Conservation (phyloP, 1,140 invertebrate species). For the Achroia grisella region DNA sequence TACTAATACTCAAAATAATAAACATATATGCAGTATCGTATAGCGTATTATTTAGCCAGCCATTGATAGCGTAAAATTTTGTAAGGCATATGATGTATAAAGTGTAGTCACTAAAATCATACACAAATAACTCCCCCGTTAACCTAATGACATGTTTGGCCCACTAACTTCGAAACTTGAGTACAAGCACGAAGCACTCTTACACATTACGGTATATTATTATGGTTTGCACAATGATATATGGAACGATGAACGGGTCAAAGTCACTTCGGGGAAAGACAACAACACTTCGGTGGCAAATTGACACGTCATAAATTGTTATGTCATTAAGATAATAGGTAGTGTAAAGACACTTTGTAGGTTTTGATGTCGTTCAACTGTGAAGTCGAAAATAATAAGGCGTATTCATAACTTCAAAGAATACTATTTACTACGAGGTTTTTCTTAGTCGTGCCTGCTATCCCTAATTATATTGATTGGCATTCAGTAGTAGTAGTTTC, state of each 20-base stretch:
- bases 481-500: too few species aligned
- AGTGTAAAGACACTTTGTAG: conserved; percentile 12
- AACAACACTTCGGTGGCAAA: conserved; percentile 20
- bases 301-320: conserved; percentile 23
- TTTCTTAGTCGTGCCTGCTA: too few species aligned
- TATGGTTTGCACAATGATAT: conserved; percentile 32
- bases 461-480: too few species aligned
- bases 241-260: conserved; percentile 44
- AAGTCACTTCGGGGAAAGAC: conserved; percentile 33
- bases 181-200: conserved; percentile 28
- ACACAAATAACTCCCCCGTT: conserved; percentile 55
- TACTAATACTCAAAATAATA: too few species aligned
- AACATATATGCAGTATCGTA: too few species aligned
- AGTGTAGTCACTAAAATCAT: conserved; percentile 29
- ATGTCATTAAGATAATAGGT: conserved; percentile 24
- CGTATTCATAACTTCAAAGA: too few species aligned
- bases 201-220: conserved; percentile 53
- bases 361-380: conserved; percentile 20
- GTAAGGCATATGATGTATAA: not conserved
- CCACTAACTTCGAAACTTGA: conserved; percentile 41
- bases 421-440: too few species aligned
- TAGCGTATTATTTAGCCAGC: too few species aligned
- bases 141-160: conserved; percentile 59
- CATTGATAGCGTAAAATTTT: too few species aligned
- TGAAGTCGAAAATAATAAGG: conserved; percentile 9